Base-by-base conservation (phyloP, 1,140 invertebrate species). In the Bactericera cockerelli region DNA sequence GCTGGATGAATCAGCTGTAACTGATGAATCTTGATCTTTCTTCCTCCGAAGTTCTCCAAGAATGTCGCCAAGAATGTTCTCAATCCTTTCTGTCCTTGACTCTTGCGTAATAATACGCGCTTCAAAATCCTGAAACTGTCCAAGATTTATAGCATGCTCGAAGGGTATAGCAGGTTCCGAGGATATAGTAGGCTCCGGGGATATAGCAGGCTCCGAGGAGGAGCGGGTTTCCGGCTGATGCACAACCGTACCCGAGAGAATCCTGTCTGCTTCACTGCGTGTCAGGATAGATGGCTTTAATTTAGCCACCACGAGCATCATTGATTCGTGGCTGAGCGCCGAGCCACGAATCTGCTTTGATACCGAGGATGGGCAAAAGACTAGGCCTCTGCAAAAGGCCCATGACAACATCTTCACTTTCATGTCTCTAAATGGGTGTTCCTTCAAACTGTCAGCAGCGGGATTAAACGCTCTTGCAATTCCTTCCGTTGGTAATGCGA, bases 331-430 rank as follows among this genome's bases (percentile, higher is more conserved):
- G 13, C 58, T 55, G 1, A 0, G 6, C 1, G 59, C 57, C 0
- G 66, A 68, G 19, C 63, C 65, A 39, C 62, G 55, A 11, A 67
- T 36, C 59, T 57, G 64, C 21, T 59, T 61, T 6, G 63, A 55
- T 11, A 68, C 2, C 0, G 57, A 14, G n/a, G 62, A 61, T 14
- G 65, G 64, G 24, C 64, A 63, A 2, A 66, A 61, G 22, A 68
- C 66, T 0, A 67, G 26, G 0, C 61, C 66, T 42, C 62, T 59
- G 53, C 61, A 58, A 28, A 67, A 65, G 4, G 65, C 42, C 65
- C 66, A 67, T 4, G 59, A 39, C n/a, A 11, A n/a, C n/a, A 68
- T 65, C 21, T 53, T 58, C 11, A 65, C 24, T 53, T 65, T 68
- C 21, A 56, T 60, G 16, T 64, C 57, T 21, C 31, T 59, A 53